phyloP scores from a whole-genome alignment of 1,140 invertebrate species.

The Drosophila varians region DNA sequence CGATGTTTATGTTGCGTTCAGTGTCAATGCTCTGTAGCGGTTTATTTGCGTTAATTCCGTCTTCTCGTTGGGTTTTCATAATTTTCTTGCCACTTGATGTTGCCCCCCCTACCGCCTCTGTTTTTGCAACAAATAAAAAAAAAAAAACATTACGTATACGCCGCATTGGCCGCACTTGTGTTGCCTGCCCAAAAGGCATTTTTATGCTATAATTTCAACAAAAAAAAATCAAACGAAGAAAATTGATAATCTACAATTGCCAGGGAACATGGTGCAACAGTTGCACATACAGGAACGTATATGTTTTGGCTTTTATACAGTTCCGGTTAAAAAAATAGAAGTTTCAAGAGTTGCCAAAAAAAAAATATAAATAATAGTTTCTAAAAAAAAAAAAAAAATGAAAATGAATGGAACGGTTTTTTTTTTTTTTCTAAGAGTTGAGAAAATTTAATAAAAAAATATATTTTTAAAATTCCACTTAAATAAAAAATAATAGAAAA shows the following conservation, averaged over 20 bases:
- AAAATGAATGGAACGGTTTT: not conserved
- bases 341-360: too few relatives aligned
- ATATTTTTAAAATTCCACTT: too few relatives aligned
- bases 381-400: not conserved
- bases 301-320: not conserved
- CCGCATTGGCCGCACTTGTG: not conserved
- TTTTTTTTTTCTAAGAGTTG: not conserved
- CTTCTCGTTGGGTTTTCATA: not conserved
- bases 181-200: conserved; percentile 43
- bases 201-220: conserved; percentile 34
- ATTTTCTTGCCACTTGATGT: conserved; percentile 1
- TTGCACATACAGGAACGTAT: not conserved
- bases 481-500: too few relatives aligned
- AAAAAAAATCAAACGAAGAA: conserved; percentile 9
- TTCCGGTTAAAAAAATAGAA: not conserved
- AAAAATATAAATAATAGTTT: too few relatives aligned
- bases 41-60: conserved; percentile 51
- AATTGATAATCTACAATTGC: conserved; percentile 36
- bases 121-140: too few relatives aligned
- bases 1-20: conserved; percentile 29
- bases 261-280: not conserved
- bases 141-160: conserved; percentile 75
- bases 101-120: too few relatives aligned
- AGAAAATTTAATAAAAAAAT: too few relatives aligned
- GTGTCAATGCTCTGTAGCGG: conserved; percentile 78